These are phyloP conservation scores for Lacanobia wlatinum DNA, from an alignment of 2,888 invertebrate genomes.

Conservation along the genomic window DNA sequence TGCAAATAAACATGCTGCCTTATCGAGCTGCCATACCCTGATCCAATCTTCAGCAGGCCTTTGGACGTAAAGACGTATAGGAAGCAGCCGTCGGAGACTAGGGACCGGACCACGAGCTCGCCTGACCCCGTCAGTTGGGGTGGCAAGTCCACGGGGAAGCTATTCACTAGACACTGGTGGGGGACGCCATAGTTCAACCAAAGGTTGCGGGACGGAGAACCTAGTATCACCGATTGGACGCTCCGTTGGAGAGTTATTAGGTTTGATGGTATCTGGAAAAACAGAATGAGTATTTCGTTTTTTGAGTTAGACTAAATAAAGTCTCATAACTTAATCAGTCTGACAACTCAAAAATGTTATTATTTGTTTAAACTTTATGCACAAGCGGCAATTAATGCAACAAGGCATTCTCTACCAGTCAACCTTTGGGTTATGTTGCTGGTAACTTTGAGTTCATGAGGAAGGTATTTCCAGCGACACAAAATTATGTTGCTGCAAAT, in stretches of 20 bases:
- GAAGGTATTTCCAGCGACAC: too few species aligned
- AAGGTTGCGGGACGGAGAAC: conserved; percentile 95
- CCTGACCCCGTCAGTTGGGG: conserved; percentile 78
- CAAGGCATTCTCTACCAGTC: too few species aligned
- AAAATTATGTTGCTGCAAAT: too few species aligned
- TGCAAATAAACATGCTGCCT: conserved; percentile 97
- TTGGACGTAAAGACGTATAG: conserved; percentile 96
- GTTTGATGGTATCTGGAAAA: conserved; percentile 94
- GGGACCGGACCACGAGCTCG: conserved; percentile 89
- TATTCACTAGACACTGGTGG: conserved; percentile 93
- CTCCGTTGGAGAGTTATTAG: conserved; percentile 96
- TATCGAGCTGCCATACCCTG: conserved; percentile 98
- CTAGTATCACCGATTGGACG: conserved; percentile 96
- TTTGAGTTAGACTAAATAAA: too few species aligned
- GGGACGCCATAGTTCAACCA: conserved; percentile 98
- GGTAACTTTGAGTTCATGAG: too few species aligned
- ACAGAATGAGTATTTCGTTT: not conserved
- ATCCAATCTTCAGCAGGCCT: conserved; percentile 97
- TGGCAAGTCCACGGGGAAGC: conserved; percentile 90
- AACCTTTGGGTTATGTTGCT: too few species aligned
- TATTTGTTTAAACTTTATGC: too few species aligned
- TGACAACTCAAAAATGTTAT: too few species aligned
- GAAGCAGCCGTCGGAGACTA: conserved; percentile 97
- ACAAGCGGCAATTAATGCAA: too few species aligned
- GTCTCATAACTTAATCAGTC: too few species aligned